phyloP scores from a whole-genome alignment of 1,140 invertebrate species.

The Oedothorax gibbosus region DNA sequence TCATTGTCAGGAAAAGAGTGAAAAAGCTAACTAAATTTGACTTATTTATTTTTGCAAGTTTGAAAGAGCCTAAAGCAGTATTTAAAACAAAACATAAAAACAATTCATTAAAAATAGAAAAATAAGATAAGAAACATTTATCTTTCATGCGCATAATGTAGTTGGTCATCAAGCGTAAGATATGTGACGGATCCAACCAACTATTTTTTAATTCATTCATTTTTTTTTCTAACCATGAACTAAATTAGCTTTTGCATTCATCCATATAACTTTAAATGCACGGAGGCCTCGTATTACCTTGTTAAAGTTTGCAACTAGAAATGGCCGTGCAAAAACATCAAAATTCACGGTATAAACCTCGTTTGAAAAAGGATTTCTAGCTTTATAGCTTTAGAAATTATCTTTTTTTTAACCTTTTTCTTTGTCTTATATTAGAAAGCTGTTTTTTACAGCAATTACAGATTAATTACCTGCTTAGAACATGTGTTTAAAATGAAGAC shows the following conservation, averaged over 20 bases:
- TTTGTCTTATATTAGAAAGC: conserved; percentile 39
- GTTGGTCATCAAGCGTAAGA: conserved; percentile 15
- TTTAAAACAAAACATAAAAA: conserved; percentile 3
- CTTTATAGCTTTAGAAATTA: conserved; percentile 48
- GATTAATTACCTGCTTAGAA: conserved; percentile 60
- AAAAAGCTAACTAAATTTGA: no score
- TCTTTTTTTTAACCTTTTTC: conserved; percentile 16
- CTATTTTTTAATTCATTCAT: conserved; percentile 13
- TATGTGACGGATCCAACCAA: conserved; percentile 11
- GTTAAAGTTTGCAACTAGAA: conserved; percentile 21
- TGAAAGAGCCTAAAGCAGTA: background rate
- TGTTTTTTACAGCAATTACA: conserved; percentile 59
- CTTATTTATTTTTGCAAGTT: no score
- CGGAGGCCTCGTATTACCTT: conserved; percentile 26
- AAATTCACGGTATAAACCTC: conserved; percentile 44
- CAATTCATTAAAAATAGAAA: conserved; percentile 13
- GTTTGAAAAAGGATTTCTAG: conserved; percentile 44
- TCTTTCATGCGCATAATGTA: background rate
- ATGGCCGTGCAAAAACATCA: conserved; percentile 38
- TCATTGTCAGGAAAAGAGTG: no score
- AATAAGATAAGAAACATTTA: conserved; percentile 9
- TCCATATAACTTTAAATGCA: conserved; percentile 37
- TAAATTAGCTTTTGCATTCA: conserved; percentile 56
- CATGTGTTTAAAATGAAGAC: conserved; percentile 56
- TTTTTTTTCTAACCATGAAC: conserved; percentile 11